Evolutionary conservation across 2,113 vertebrate species (phyloP).

Genomic region (Gracilinanus agilis): DNA sequence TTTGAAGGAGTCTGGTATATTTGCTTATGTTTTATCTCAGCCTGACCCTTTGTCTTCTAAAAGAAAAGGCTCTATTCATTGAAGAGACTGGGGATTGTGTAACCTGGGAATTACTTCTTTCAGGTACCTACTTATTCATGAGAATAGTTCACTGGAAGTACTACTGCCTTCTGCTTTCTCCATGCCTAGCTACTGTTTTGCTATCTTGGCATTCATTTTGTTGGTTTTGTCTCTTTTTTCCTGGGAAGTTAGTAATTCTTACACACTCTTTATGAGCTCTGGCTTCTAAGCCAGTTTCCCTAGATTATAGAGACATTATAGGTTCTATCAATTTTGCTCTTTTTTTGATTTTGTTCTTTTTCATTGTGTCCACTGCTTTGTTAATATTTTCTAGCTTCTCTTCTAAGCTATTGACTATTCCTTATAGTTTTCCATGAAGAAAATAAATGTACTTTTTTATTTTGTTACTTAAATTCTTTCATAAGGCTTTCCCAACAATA

Average conservation of each 20-base stretch:
- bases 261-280: background rate
- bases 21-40: constrained; percentile 32
- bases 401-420: background rate
- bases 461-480: background rate
- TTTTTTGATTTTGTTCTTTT: background rate
- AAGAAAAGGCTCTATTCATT: constrained; percentile 14
- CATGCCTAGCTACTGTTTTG: background rate
- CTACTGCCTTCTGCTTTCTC: constrained; percentile 17
- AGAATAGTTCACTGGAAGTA: constrained; percentile 38
- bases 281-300: background rate
- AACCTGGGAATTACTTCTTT: background rate
- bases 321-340: background rate
- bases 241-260: background rate
- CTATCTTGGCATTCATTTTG: background rate
- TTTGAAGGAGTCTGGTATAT: constrained; percentile 43
- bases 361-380: background rate
- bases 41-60: constrained; percentile 53
- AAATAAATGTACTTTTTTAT: too few species aligned
- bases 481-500: background rate
- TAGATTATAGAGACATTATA: background rate
- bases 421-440: background rate
- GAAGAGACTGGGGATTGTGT: background rate
- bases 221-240: background rate
- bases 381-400: background rate
- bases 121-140: background rate